Evolutionary conservation across 2,797 vertebrate genomes (phyloP), one percentile per base, ranked within the genome.

Genomic region (Scomberomorus guttatus): DNA sequence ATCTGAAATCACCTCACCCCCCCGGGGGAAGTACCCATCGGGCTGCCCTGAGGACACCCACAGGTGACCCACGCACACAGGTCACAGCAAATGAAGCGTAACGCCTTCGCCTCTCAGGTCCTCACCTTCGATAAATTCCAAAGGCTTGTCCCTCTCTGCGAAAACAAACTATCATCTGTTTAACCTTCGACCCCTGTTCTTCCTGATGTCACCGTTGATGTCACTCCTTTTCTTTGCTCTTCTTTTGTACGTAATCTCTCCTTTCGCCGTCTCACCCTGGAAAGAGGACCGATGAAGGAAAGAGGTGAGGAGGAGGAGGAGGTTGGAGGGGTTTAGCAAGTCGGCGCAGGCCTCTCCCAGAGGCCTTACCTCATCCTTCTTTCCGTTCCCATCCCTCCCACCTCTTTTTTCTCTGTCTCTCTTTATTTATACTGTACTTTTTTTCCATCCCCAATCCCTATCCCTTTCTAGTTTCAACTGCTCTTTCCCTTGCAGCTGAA

Each of bases 331-430:
- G 46, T 18, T 78, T 79, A 80, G 61, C 44, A 51, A 80, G 71
- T 77, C 69, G 29, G 66, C 20, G 11, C 60, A 64, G 71, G 37
- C 75, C 77, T 90, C 82, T 89, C 90, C 89, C 88, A 85, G 51
- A 82, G 79, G 80, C 51, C 83, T 92, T 88, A 93, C 89, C 87
- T 94, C 91, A 93, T 92, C 76, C 75, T 74, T 87, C 85, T 91
- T 92, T 93, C 88, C 84, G 59, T 91, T 93, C 85, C 84, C 86
- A 90, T 89, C 87, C 87, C 88, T 88, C 87, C 86, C 88, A 85
- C 82, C 74, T 66, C 82, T 74, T 75, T 72, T 83, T 83, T 87
- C 71, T 52, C 85, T 65, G 51, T 64, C 77, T 84, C 37, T 74
- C 71, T 85, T 84, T 85, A 78, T 89, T 89, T 87, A 77, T 69